Percentiles rank a stretch among this genome's conserved stretches.
Conservation (phyloP, 2,797 vertebrate species). For the Paedocypris micromegethes region DNA sequence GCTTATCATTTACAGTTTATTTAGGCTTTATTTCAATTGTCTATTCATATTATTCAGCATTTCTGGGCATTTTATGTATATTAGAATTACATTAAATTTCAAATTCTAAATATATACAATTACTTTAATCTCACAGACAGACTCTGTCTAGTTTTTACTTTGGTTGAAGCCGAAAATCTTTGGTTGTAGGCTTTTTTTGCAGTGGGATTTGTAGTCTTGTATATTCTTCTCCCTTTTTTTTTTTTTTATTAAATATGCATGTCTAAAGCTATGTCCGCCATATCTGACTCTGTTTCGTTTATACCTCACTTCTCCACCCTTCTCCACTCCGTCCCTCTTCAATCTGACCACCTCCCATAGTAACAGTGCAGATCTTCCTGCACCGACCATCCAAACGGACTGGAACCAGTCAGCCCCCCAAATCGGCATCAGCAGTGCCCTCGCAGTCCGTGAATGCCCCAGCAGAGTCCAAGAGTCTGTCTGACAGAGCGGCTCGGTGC, state of each 20-base stretch:
- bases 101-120: too few relatives aligned
- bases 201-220: conserved; percentile 14
- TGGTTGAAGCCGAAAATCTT: too few relatives aligned
- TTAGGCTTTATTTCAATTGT: too few relatives aligned
- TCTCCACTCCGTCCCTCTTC: conserved; percentile 46
- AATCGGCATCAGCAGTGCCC: conserved; percentile 57
- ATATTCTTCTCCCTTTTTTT: conserved; percentile 28
- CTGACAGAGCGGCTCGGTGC: conserved; percentile 48
- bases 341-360: conserved; percentile 62
- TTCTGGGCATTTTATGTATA: too few relatives aligned
- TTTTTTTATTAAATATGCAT: conserved; percentile 26
- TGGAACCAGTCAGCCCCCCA: conserved; percentile 55
- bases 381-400: conserved; percentile 63
- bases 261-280: conserved; percentile 17
- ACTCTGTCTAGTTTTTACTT: too few relatives aligned
- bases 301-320: conserved; percentile 21
- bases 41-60: too few relatives aligned
- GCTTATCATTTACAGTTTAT: too few relatives aligned
- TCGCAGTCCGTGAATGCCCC: conserved; percentile 51
- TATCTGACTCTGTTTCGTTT: conserved; percentile 50
- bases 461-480: conserved; percentile 60
- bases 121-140: too few relatives aligned
- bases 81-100: too few relatives aligned
- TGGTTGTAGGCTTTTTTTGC: neutral
- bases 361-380: conserved; percentile 77